Conservation (phyloP, 2,797 vertebrate species). For the Parauchenoglanis ngamensis region DNA sequence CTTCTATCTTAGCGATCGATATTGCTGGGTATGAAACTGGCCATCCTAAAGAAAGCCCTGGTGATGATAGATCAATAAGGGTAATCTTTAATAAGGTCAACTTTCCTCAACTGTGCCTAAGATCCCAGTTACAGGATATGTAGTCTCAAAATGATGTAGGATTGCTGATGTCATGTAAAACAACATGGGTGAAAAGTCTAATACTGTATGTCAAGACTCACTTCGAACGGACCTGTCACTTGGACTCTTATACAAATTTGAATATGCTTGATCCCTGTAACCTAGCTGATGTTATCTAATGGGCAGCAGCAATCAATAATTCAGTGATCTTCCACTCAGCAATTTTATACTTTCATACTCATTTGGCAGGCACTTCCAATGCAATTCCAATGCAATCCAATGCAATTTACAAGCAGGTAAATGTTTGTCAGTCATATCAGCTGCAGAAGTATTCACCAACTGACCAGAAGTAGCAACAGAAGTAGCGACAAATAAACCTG, state of each 20-base stretch:
- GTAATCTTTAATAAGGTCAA: constrained; percentile 58
- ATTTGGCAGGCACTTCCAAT: neutral
- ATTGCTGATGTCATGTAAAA: constrained; percentile 13
- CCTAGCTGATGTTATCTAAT: constrained; percentile 2
- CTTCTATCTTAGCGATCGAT: constrained; percentile 53
- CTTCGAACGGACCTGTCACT: neutral
- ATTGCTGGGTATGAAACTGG: constrained; percentile 55
- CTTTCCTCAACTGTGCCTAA: constrained; percentile 37
- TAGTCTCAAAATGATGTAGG: constrained; percentile 41
- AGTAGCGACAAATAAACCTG: neutral
- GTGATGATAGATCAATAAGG: constrained; percentile 56
- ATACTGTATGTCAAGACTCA: no score
- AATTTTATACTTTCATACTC: constrained; percentile 11
- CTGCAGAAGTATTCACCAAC: neutral
- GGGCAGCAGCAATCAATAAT: constrained; percentile 10
- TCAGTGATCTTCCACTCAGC: constrained; percentile 25
- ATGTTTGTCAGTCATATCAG: neutral
- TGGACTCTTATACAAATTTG: neutral
- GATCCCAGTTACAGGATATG: constrained; percentile 54
- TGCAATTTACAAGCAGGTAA: neutral
- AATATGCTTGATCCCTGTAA: neutral
- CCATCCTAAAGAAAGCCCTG: constrained; percentile 47
- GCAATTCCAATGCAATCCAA: neutral
- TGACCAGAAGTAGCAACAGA: neutral
- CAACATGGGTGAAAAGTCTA: neutral